These are phyloP conservation scores for Leptopterna dolabrata DNA, from an alignment of 2,888 invertebrate genomes.

Conservation along the genomic window DNA sequence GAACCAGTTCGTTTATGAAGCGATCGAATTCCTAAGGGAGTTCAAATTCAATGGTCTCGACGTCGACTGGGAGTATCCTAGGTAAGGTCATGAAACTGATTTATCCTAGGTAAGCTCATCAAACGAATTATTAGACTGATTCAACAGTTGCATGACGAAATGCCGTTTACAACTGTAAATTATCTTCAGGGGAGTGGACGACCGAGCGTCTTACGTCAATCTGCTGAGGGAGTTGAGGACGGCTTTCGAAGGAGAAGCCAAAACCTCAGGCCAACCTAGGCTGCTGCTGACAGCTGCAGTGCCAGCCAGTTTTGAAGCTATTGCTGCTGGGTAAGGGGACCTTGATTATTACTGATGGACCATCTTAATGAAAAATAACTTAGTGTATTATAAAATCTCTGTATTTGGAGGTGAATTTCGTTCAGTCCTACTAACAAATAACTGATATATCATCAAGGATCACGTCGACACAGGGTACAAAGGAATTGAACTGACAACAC, in stretches of 20 bases:
- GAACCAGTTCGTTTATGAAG: slow-evolving; percentile 95
- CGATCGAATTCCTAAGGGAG: slow-evolving; percentile 90
- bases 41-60: slow-evolving; percentile 93
- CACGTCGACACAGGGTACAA: too few species aligned
- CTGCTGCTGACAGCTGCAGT: slow-evolving; percentile 88
- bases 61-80: slow-evolving; percentile 94
- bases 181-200: slow-evolving; percentile 80
- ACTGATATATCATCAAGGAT: too few species aligned
- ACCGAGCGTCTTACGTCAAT: slow-evolving; percentile 85
- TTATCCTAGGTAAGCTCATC: slow-evolving; percentile 76
- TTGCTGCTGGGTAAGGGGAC: slow-evolving; percentile 81
- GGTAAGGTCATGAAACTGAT: too few species aligned
- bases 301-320: slow-evolving; percentile 92
- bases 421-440: too few species aligned
- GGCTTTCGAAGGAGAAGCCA: slow-evolving; percentile 93
- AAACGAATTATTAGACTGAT: slow-evolving; percentile 54
- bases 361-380: too few species aligned
- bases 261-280: slow-evolving; percentile 83
- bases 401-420: too few species aligned
- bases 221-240: slow-evolving; percentile 87
- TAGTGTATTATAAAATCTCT: too few species aligned
- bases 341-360: too few species aligned
- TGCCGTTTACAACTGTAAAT: too few species aligned
- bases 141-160: too few species aligned
- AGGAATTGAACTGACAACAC: too few species aligned